These are phyloP conservation scores for Tachystola acroxantha DNA, from an alignment of 2,888 invertebrate genomes.

Conservation along the genomic window DNA sequence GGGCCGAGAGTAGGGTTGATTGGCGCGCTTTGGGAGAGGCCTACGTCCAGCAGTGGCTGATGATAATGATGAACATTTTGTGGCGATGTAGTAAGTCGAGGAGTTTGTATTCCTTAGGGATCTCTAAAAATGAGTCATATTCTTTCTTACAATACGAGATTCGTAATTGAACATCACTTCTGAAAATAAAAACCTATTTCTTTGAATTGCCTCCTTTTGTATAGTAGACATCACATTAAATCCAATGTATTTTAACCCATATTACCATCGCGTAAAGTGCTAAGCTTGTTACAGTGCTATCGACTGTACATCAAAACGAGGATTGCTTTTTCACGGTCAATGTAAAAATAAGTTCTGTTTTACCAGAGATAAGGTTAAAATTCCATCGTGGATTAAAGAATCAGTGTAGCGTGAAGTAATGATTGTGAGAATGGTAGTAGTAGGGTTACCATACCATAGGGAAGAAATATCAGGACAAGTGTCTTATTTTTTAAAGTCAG, in stretches of 20 bases:
- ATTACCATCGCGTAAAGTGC: too few relatives aligned
- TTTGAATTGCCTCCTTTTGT: slow-evolving; percentile 2
- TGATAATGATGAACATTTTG: too few relatives aligned
- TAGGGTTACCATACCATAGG: neutral
- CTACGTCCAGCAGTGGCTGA: too few relatives aligned
- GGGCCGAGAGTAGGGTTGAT: too few relatives aligned
- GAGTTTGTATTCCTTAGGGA: too few relatives aligned
- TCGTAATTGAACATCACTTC: slow-evolving; percentile 8
- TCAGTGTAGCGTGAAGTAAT: slow-evolving; percentile 5
- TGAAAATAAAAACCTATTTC: slow-evolving; percentile 3
- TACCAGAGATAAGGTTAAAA: neutral
- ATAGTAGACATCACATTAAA: too few relatives aligned
- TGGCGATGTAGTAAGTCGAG: too few relatives aligned
- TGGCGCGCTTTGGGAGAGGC: too few relatives aligned
- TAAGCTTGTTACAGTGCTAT: too few relatives aligned
- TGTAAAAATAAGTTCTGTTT: neutral
- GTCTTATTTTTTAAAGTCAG: too few relatives aligned
- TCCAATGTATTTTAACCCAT: neutral
- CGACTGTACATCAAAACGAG: neutral
- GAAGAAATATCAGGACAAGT: too few relatives aligned
- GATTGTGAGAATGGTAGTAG: neutral
- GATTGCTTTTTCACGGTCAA: neutral
- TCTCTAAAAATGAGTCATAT: neutral
- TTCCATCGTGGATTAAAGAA: neutral
- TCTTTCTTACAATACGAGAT: neutral